Evolutionary conservation across 2,113 vertebrate species (phyloP).

Genomic region (Platycercus adscitus): DNA sequence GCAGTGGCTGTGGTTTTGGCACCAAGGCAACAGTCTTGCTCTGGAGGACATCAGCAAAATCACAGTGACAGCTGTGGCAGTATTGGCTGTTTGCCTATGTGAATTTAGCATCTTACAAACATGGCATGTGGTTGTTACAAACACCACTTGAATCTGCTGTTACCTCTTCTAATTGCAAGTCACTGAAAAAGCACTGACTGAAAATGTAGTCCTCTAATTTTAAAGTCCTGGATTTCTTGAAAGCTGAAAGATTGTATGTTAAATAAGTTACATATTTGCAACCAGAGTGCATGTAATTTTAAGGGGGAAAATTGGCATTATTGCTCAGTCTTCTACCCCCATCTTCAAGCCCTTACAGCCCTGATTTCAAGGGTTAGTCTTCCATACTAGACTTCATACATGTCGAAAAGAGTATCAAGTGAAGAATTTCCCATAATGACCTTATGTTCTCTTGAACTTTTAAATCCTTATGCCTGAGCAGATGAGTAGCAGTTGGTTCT

Average conservation of each 20-base stretch:
- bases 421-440: not conserved
- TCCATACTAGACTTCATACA: not conserved
- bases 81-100: not conserved
- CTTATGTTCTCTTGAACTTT: not conserved
- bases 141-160: not conserved
- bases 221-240: not conserved
- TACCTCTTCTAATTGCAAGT: not conserved
- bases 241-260: not conserved
- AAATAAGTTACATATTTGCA: not conserved
- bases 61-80: not conserved
- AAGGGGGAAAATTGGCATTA: not conserved
- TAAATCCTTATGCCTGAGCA: not conserved
- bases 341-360: too few species aligned
- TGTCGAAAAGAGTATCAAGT: not conserved
- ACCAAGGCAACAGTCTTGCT: not conserved
- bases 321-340: not conserved
- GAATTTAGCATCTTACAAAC: not conserved
- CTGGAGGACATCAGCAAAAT: conserved; percentile 5
- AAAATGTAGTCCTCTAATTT: not conserved
- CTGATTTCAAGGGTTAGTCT: not conserved
- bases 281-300: not conserved
- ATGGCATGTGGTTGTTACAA: not conserved
- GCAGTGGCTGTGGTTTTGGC: not conserved
- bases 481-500: not conserved
- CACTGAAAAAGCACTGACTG: not conserved